phyloP scores from a whole-genome alignment of 1,140 invertebrate genomes.

The Papilio polyxenes region DNA sequence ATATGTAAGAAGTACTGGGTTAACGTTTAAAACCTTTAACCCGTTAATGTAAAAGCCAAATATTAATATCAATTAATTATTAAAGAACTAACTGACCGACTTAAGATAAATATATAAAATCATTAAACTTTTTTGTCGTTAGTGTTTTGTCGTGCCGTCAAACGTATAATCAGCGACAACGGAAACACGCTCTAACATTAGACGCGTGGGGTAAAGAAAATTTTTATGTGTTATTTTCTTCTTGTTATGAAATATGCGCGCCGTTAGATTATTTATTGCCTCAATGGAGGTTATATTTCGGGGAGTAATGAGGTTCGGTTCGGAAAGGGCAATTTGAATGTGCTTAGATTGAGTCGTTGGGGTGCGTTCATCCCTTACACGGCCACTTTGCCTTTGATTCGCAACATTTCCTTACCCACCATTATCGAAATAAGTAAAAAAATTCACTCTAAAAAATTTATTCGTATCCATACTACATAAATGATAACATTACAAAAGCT shows the following conservation, averaged over 20 bases:
- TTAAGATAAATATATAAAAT: background rate
- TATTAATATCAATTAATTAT: too few relatives aligned
- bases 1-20: too few relatives aligned
- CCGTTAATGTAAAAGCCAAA: too few relatives aligned
- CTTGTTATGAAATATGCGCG: slow-evolving; percentile 80
- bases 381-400: slow-evolving; percentile 39
- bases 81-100: too few relatives aligned
- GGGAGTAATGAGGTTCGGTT: slow-evolving; percentile 79
- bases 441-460: background rate
- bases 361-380: slow-evolving; percentile 57
- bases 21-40: too few relatives aligned
- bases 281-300: slow-evolving; percentile 79
- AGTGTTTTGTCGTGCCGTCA: background rate
- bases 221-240: slow-evolving; percentile 79
- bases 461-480: too few relatives aligned
- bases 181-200: slow-evolving; percentile 66
- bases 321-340: slow-evolving; percentile 78
- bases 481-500: too few relatives aligned
- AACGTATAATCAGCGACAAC: slow-evolving; percentile 45
- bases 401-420: background rate
- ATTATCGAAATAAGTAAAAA: background rate
- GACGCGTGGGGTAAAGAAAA: slow-evolving; percentile 69
- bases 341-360: slow-evolving; percentile 75
- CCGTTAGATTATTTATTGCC: slow-evolving; percentile 78
- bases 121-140: background rate